These are phyloP conservation scores for Rambutsinella grinnellia DNA, from an alignment of 2,888 invertebrate genomes.

Conservation along the genomic window DNA sequence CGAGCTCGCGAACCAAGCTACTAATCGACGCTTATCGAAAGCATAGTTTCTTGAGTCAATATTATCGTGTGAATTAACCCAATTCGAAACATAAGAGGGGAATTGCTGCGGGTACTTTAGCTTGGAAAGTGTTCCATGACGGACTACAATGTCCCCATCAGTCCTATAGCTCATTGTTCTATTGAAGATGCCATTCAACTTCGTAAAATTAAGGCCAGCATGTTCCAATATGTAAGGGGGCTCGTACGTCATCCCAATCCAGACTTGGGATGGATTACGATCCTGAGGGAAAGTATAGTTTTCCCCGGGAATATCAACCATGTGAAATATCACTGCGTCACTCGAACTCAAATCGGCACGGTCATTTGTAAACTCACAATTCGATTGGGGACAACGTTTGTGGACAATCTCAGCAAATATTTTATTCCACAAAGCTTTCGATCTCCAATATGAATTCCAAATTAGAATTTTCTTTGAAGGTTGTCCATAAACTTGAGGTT, in stretches of 20 bases:
- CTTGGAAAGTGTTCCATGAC: slow-evolving; percentile 68
- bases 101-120: neutral
- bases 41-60: slow-evolving; percentile 59
- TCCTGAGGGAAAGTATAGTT: slow-evolving; percentile 72
- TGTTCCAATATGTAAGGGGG: slow-evolving; percentile 73
- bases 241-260: slow-evolving; percentile 81
- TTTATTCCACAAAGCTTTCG: slow-evolving; percentile 64
- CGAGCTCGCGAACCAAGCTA: slow-evolving; percentile 51
- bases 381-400: slow-evolving; percentile 58
- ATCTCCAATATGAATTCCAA: slow-evolving; percentile 65
- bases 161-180: slow-evolving; percentile 72
- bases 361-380: slow-evolving; percentile 59
- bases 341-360: slow-evolving; percentile 53
- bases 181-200: slow-evolving; percentile 75
- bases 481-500: neutral
- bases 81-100: slow-evolving; percentile 38
- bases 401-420: slow-evolving; percentile 62
- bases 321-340: slow-evolving; percentile 77
- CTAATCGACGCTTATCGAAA: slow-evolving; percentile 48
- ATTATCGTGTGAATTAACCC: slow-evolving; percentile 58
- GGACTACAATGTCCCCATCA: slow-evolving; percentile 69
- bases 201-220: slow-evolving; percentile 68
- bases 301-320: slow-evolving; percentile 71
- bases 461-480: slow-evolving; percentile 60
- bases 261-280: slow-evolving; percentile 73